Evolutionary conservation across 2,113 vertebrate species (phyloP).

Genomic region (Morone saxatilis): DNA sequence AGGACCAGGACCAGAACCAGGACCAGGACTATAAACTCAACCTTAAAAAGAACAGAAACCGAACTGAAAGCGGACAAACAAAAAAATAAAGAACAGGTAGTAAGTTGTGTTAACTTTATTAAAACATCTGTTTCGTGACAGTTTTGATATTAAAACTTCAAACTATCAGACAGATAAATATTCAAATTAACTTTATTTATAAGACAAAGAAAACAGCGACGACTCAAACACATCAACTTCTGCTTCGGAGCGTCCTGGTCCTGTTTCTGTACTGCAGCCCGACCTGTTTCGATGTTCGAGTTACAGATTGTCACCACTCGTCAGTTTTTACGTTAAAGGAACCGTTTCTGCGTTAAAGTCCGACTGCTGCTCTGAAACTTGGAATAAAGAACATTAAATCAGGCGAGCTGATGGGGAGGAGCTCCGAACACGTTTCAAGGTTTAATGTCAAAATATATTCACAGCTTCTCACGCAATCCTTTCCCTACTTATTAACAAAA

Average conservation of each 20-base stretch:
- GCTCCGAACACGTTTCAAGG: slow-evolving; percentile 33
- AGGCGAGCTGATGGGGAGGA: slow-evolving; percentile 4
- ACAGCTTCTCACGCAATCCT: slow-evolving; percentile 55
- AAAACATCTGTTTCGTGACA: not conserved
- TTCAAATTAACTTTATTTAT: slow-evolving; percentile 9
- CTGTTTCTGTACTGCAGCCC: slow-evolving; percentile 4
- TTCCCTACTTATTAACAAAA: slow-evolving; percentile 13
- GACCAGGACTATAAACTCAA: not conserved
- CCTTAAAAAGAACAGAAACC: not conserved
- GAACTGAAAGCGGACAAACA: not conserved
- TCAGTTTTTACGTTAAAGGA: not conserved
- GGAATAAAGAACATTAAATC: slow-evolving; percentile 2
- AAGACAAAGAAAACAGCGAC: not conserved
- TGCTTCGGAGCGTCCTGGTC: not conserved
- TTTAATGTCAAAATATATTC: slow-evolving; percentile 52
- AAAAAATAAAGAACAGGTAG: not conserved
- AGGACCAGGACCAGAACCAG: slow-evolving; percentile 9
- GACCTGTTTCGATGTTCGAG: not conserved
- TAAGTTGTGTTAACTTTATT: not conserved
- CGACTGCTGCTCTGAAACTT: too few species aligned
- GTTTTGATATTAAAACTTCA: not conserved
- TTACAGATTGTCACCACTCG: not conserved
- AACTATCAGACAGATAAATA: slow-evolving; percentile 3
- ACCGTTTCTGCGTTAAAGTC: too few species aligned
- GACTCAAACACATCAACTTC: not conserved